These are phyloP conservation scores for Drosophila ficusphila DNA, from an alignment of 1,140 invertebrate genomes.

Conservation along the genomic window DNA sequence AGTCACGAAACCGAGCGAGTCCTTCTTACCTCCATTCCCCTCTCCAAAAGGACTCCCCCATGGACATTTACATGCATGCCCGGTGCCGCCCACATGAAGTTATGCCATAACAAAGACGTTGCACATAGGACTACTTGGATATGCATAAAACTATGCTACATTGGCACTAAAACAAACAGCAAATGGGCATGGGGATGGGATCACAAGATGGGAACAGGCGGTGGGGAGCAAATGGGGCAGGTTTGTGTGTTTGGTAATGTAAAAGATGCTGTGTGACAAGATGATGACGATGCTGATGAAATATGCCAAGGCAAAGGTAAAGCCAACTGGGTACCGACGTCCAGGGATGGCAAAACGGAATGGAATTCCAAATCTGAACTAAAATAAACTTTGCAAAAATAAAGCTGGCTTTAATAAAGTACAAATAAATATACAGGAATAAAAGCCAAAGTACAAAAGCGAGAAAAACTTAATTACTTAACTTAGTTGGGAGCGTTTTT, in stretches of 20 bases:
- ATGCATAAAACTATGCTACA: slow-evolving; percentile 82
- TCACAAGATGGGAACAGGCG: not conserved
- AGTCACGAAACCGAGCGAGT: not conserved
- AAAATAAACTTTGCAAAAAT: no score
- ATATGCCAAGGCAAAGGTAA: slow-evolving; percentile 64
- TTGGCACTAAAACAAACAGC: slow-evolving; percentile 81
- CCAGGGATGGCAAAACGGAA: slow-evolving; percentile 41
- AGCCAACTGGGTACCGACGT: slow-evolving; percentile 4
- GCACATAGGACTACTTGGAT: slow-evolving; percentile 69
- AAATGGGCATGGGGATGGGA: slow-evolving; percentile 41
- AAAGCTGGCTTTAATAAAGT: not conserved
- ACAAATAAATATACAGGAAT: not conserved
- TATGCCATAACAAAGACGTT: slow-evolving; percentile 71
- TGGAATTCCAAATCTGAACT: slow-evolving; percentile 6
- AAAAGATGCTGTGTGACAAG: slow-evolving; percentile 55
- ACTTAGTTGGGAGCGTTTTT: no score
- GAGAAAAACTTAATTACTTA: no score
- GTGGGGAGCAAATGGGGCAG: slow-evolving; percentile 4
- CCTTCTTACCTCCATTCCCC: no score
- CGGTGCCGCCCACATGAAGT: slow-evolving; percentile 49
- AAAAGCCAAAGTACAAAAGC: no score
- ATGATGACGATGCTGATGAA: slow-evolving; percentile 58
- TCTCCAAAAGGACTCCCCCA: slow-evolving; percentile 13
- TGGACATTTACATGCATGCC: slow-evolving; percentile 58
- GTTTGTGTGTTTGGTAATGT: slow-evolving; percentile 35